A percentile compares a stretch with the other conserved stretches of the same genome.
Conservation (phyloP, 1,140 invertebrate genomes). For the Drosophila carrolli region DNA sequence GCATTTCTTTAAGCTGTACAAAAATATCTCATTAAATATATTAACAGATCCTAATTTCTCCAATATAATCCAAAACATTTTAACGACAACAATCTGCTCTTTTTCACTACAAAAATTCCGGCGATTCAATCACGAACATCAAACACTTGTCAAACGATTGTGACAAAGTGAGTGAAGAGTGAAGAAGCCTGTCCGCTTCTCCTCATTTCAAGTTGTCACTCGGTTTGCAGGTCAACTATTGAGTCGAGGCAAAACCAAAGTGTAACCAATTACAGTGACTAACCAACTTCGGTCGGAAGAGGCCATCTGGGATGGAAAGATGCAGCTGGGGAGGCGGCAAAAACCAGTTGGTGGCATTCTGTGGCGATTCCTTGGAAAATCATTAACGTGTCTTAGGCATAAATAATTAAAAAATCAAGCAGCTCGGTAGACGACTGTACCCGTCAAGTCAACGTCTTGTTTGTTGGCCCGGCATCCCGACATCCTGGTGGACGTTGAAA, state of each 20-base stretch:
- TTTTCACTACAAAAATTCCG: conserved; percentile 22
- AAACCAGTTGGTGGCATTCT: conserved; percentile 50
- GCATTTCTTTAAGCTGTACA: no score
- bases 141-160: conserved; percentile 45
- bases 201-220: conserved; percentile 37
- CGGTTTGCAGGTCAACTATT: conserved; percentile 40
- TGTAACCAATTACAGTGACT: conserved; percentile 44
- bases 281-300: conserved; percentile 29
- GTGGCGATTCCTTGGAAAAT: conserved; percentile 71
- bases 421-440: conserved; percentile 44
- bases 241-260: conserved; percentile 38
- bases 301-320: conserved; percentile 6
- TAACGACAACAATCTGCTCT: conserved; percentile 16
- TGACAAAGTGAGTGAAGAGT: conserved; percentile 52
- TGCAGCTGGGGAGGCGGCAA: conserved; percentile 21
- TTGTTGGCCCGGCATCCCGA: conserved; percentile 60
- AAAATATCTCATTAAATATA: no score
- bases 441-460: conserved; percentile 36
- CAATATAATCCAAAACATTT: conserved; percentile 15
- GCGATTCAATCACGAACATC: conserved; percentile 34
- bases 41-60: conserved; percentile 9
- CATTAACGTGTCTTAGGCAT: conserved; percentile 81
- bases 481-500: conserved; percentile 61
- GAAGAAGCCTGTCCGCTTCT: conserved; percentile 26
- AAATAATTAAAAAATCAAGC: conserved; percentile 76